Percentiles rank a stretch among this genome's conserved stretches.
Evolutionary conservation across 2,113 vertebrate genomes (phyloP).

Genomic region (Eurystomus gularis): DNA sequence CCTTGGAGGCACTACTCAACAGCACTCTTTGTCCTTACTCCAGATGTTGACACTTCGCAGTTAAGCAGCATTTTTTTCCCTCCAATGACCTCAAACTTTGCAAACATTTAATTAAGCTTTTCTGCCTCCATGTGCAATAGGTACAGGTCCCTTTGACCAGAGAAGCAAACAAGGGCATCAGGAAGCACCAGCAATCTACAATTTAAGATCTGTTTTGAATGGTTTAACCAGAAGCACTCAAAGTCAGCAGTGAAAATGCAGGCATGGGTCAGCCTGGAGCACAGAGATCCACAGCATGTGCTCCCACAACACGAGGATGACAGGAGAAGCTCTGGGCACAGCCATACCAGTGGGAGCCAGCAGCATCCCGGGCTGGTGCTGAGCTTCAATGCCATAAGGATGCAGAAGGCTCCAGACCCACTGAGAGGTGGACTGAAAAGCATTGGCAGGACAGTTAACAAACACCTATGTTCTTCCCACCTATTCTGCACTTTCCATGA

Average conservation of each 20-base stretch:
- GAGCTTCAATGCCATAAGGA: neutral
- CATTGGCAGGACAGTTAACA: neutral
- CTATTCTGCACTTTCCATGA: slow-evolving; percentile 42
- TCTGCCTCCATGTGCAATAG: neutral
- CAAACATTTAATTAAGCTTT: neutral
- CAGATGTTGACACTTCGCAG: neutral
- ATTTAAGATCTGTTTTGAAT: neutral
- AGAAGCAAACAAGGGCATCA: neutral
- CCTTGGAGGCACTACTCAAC: neutral
- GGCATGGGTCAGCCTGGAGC: neutral
- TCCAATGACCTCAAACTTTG: neutral
- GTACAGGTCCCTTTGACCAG: neutral
- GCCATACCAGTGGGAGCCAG: fast-evolving
- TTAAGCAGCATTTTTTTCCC: neutral
- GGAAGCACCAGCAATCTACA: neutral
- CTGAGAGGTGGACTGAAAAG: neutral
- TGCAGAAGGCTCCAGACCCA: neutral
- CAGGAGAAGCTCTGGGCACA: fast-evolving
- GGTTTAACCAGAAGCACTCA: neutral
- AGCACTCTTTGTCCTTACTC: neutral
- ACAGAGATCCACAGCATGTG: neutral
- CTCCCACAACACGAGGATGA: fast-evolving
- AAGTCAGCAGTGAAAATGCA: neutral
- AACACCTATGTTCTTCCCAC: neutral
- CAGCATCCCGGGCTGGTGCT: neutral